Percentiles rank a stretch among this genome's conserved stretches.
Evolutionary conservation across 2,113 vertebrate species (phyloP).

Genomic region (Myrmophylax atrothorax): DNA sequence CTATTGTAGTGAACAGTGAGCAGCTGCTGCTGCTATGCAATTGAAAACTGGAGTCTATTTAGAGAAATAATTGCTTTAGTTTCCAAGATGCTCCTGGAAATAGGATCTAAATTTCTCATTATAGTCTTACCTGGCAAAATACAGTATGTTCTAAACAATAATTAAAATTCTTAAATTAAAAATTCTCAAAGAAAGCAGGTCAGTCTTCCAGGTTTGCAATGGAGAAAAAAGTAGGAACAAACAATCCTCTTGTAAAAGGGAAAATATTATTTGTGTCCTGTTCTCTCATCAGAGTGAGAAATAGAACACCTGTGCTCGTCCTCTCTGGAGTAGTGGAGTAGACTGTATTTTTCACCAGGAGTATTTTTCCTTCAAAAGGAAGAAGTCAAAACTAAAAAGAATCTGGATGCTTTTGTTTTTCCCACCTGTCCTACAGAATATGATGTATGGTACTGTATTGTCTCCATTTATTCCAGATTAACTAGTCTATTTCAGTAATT

Average conservation of each 20-base stretch:
- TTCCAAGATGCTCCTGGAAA: slow-evolving; percentile 56
- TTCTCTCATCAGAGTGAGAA: slow-evolving; percentile 4
- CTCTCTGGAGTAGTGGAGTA: neutral
- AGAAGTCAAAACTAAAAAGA: neutral
- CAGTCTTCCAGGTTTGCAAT: slow-evolving; percentile 13
- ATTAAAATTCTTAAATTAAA: slow-evolving; percentile 52
- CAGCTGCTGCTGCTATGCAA: slow-evolving; percentile 43
- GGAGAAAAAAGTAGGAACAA: slow-evolving; percentile 26
- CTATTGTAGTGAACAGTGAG: slow-evolving; percentile 36
- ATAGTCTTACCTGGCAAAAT: slow-evolving; percentile 34
- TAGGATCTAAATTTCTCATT: slow-evolving; percentile 50
- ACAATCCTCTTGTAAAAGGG: slow-evolving; percentile 15
- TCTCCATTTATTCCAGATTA: neutral
- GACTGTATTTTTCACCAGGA: neutral
- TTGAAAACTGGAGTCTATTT: slow-evolving; percentile 51
- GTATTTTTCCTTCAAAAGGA: neutral
- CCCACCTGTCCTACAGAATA: neutral
- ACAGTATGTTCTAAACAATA: slow-evolving; percentile 47
- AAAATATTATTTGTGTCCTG: neutral
- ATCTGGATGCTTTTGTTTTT: neutral
- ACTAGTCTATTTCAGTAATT: neutral
- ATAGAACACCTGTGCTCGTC: neutral
- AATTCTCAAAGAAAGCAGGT: slow-evolving; percentile 24
- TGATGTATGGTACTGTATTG: neutral
- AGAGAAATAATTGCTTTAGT: slow-evolving; percentile 61